These are phyloP conservation scores for Ondatra zibethicus DNA, from an alignment of 2,113 vertebrate species.

Conservation along the genomic window DNA sequence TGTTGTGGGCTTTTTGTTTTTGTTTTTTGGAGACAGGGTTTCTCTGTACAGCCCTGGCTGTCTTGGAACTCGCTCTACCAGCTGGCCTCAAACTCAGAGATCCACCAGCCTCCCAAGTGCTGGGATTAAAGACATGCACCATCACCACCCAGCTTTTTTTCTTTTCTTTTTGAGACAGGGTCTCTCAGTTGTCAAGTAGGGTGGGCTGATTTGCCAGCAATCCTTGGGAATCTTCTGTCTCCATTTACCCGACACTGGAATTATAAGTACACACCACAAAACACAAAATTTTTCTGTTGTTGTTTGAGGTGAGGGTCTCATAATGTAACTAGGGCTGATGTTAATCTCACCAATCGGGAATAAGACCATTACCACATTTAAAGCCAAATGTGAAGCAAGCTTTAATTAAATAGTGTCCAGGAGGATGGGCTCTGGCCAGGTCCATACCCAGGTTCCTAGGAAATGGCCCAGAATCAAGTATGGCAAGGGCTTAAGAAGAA, in stretches of 20 bases:
- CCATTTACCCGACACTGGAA: too few relatives aligned
- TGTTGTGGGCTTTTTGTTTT: neutral
- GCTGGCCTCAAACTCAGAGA: neutral
- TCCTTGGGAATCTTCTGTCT: neutral
- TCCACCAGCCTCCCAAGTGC: neutral
- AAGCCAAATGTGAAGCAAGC: too few relatives aligned
- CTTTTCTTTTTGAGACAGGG: neutral
- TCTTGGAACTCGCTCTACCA: neutral
- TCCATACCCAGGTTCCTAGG: too few relatives aligned
- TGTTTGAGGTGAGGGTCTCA: neutral
- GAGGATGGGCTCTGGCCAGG: too few relatives aligned
- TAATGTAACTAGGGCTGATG: neutral
- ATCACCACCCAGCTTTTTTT: neutral
- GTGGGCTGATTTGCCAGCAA: too few relatives aligned
- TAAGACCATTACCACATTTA: too few relatives aligned
- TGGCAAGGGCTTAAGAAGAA: too few relatives aligned
- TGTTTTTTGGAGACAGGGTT: neutral
- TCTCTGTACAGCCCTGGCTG: neutral
- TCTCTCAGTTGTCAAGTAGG: neutral
- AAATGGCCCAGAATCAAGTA: too few relatives aligned
- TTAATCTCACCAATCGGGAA: neutral
- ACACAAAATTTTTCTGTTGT: neutral
- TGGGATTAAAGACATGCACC: neutral
- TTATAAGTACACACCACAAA: neutral
- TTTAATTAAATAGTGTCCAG: too few relatives aligned